Base-by-base conservation (phyloP, 1,140 invertebrate genomes). In the Drosophila carrolli region DNA sequence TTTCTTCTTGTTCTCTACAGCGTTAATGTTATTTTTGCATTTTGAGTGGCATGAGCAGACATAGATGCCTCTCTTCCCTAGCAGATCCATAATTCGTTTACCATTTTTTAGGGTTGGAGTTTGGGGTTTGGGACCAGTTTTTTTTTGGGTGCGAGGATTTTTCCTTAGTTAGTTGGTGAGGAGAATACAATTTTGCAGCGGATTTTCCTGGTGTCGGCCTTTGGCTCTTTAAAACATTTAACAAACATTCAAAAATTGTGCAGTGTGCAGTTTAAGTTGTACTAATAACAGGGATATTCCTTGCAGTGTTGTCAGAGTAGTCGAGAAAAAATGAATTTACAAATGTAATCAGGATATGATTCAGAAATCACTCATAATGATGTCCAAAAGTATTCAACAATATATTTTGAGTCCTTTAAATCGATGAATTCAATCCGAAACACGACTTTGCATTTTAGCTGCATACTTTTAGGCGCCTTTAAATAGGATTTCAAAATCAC, bases 261-360 rank as follows among this genome's bases (percentile, higher is more conserved):
- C 85, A 89, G 80, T 80, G 84, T 89, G 84, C 84, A 89, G 84
- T 89, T 89, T 89, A 81, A 89, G 82, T 89, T 89, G 84, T 89
- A 89, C 84, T 88, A 84, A 88, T 89, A 77, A 88, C 84, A 75
- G 73, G 74, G 65, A 70, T 77, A 70, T 76, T 44, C 57, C 74
- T 19, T 37, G 50, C 8, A 14, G 23, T 63, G 47, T n/a, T 27
- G 44, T 43, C 13, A 32, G 59, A 29, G 43, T 14, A 16, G 61
- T 59, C 40, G 27, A 35, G 35, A 2, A 51, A 32, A 27, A 19
- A 6, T 7, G 29, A 7, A 32, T 32, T 32, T 32, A 7, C 6
- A 32, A 1, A 32, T 32, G 7, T 32, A 32, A 32, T 16, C 29
- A 32, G 29, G 29, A 7, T 32, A 32, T 1, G 5, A 8, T 32